Conservation (phyloP, 2,797 vertebrate genomes). For the Sebastes trivittatus region DNA sequence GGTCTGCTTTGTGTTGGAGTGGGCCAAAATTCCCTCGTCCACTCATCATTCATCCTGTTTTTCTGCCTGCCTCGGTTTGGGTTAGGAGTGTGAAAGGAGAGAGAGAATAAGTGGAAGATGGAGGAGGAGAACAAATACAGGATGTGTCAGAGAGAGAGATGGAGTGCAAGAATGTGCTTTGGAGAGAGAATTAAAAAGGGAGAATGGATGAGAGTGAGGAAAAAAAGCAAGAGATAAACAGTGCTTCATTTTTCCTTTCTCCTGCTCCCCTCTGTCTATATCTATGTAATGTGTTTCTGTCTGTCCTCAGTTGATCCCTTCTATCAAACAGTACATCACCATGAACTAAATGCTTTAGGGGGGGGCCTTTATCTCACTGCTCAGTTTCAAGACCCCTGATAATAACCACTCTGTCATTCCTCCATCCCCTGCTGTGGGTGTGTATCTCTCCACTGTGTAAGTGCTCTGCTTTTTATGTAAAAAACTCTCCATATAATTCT, state of each 20-base stretch:
- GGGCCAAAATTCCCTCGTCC: constrained; percentile 43
- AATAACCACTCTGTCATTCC: constrained; percentile 32
- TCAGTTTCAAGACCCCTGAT: constrained; percentile 34
- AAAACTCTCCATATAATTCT: constrained; percentile 7
- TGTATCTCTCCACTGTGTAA: not conserved
- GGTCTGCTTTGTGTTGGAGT: constrained; percentile 19
- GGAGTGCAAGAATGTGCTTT: constrained; percentile 5
- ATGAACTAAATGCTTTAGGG: constrained; percentile 20
- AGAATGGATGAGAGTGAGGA: not conserved
- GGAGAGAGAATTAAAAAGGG: constrained; percentile 2
- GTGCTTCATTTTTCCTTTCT: not conserved
- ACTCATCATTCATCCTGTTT: constrained; percentile 46
- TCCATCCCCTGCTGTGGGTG: constrained; percentile 19
- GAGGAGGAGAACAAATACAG: constrained; percentile 13
- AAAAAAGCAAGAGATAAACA: constrained; percentile 23
- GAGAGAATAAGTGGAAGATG: constrained; percentile 23
- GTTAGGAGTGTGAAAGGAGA: constrained; percentile 21
- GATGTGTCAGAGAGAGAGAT: not conserved
- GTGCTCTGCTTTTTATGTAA: constrained; percentile 14
- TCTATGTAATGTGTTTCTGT: constrained; percentile 1
- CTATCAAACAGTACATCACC: constrained; percentile 29
- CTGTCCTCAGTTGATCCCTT: constrained; percentile 49
- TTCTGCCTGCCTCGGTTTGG: constrained; percentile 26
- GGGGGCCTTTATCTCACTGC: constrained; percentile 33
- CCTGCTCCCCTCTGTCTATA: not conserved